Evolutionary conservation across 2,113 vertebrate species (phyloP).

Genomic region (Cyprinus carpio): DNA sequence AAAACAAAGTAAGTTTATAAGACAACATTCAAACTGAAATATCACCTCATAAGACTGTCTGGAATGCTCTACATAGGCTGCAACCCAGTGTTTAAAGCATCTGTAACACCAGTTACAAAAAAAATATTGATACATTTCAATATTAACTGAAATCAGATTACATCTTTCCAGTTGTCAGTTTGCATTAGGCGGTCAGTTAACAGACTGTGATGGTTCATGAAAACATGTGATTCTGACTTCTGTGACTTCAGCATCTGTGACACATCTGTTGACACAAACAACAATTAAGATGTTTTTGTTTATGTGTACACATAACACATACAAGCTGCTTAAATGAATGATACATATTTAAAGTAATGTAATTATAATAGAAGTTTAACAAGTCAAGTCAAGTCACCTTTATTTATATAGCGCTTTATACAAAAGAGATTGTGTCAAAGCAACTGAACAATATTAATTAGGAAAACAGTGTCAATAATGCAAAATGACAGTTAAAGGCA

Average conservation of each 20-base stretch:
- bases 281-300: not conserved
- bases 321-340: not conserved
- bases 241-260: not conserved
- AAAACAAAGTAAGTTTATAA: not conserved
- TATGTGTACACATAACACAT: not conserved
- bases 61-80: not conserved
- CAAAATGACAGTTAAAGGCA: too few species aligned
- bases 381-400: too few species aligned
- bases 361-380: not conserved
- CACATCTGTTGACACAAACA: not conserved
- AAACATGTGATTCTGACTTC: not conserved
- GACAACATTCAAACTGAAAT: not conserved
- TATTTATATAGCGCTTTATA: too few species aligned
- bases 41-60: not conserved
- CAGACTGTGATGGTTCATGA: not conserved
- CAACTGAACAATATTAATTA: too few species aligned
- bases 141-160: not conserved
- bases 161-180: not conserved
- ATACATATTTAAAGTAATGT: not conserved
- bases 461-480: too few species aligned
- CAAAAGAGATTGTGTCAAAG: too few species aligned
- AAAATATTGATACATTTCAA: too few species aligned
- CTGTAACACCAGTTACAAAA: not conserved
- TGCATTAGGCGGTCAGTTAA: not conserved
- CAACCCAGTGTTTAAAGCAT: not conserved